Base-by-base conservation (phyloP, 2,797 vertebrate genomes). In the Coranthus polyacanthus region DNA sequence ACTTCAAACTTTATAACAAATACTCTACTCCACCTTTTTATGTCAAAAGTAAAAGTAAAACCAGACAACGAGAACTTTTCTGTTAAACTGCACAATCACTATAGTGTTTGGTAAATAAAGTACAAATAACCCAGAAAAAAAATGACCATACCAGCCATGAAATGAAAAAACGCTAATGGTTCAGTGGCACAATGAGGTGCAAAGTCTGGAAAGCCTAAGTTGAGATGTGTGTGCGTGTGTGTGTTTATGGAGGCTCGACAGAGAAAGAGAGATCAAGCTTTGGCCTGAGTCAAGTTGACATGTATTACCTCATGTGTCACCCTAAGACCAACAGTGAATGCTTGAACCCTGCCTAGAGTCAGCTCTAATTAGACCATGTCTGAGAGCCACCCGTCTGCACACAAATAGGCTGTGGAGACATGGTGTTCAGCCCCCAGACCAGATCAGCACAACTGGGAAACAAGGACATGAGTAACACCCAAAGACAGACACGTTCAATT, bases 271-370 rank as follows among this genome's bases (percentile, higher is more conserved):
- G 86, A 90, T 91, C 86, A 92, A 92, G 76, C 64, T 61, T 58
- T 39, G 10, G 13, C 39, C 75, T 88, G 85, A 91, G 72, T 85
- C 52, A 82, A 86, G 75, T 34, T 82, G 87, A 83, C 87, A 79
- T 72, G 73, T 74, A 82, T 84, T 88, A 86, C 73, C 79, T 88
- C 79, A 88, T 88, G 75, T 90, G 83, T 90, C 82, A 82, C 72
- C 74, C 57, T 60, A 65, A 77, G 79, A 89, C 74, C 79, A 85
- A 82, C 71, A 81, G 62, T 74, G 77, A 83, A 82, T 73, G 78
- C 77, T 79, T 86, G 82, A 89, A 89, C 80, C 78, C 66, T 78
- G 71, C 58, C 69, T 86, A 56, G 34, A 89, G 85, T 84, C 80
- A 53, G 69, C 79, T 88, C 70, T 81, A 81, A 92, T 86, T 85